These are phyloP conservation scores for Drosophila neocordata DNA, from an alignment of 1,140 invertebrate species.

Conservation along the genomic window DNA sequence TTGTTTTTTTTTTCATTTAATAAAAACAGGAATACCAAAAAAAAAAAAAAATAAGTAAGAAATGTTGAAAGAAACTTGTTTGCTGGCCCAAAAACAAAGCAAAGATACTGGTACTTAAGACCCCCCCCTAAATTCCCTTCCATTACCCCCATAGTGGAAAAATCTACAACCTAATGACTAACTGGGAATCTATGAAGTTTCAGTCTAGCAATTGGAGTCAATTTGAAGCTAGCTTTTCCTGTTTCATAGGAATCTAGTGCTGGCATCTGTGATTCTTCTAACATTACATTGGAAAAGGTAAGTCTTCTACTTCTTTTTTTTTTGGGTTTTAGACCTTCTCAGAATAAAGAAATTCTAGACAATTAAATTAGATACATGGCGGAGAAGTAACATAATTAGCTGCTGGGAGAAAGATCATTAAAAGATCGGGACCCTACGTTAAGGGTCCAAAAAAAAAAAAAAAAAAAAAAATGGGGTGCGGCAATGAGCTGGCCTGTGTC, in stretches of 20 bases:
- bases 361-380: constrained; percentile 65
- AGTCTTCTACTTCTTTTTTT: no score
- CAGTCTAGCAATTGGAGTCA: no score
- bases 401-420: constrained; percentile 76
- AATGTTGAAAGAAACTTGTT: constrained; percentile 62
- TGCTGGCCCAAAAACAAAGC: constrained; percentile 25
- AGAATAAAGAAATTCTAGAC: constrained; percentile 74
- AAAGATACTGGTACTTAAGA: neutral
- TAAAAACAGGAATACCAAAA: constrained; percentile 34
- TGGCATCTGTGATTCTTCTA: constrained; percentile 42
- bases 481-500: constrained; percentile 58
- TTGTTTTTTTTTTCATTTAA: constrained; percentile 57
- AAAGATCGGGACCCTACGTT: constrained; percentile 27
- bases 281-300: constrained; percentile 57
- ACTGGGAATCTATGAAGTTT: neutral
- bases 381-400: constrained; percentile 66
- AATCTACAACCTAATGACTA: constrained; percentile 14
- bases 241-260: constrained; percentile 46
- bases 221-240: constrained; percentile 37
- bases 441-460: neutral
- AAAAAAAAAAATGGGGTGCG: constrained; percentile 21
- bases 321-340: constrained; percentile 50
- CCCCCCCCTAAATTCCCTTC: neutral
- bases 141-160: constrained; percentile 10
- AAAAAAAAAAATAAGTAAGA: constrained; percentile 26